Evolutionary conservation across 2,888 invertebrate species (phyloP).

Genomic region (Sipha maydis): DNA sequence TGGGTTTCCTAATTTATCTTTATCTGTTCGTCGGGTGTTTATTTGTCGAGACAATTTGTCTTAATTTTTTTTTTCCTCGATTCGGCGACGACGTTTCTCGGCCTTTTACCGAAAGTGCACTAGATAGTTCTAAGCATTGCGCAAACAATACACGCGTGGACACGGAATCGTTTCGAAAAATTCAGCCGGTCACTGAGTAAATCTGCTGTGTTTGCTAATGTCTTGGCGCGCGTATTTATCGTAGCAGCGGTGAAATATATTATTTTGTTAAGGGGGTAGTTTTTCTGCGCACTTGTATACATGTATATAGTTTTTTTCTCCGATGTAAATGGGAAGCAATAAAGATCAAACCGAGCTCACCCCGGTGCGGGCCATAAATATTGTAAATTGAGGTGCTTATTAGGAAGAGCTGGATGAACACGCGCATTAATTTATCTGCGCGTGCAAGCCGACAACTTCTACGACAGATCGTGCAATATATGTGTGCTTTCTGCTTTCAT

Average conservation of each 20-base stretch:
- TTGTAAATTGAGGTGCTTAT: conserved; percentile 57
- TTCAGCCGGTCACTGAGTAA: neutral
- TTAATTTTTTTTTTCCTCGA: too few species aligned
- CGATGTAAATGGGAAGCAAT: conserved; percentile 54
- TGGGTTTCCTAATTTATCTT: too few species aligned
- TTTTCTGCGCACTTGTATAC: neutral
- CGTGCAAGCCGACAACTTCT: neutral
- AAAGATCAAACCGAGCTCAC: conserved; percentile 41
- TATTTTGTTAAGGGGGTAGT: conserved; percentile 42
- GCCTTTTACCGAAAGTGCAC: too few species aligned
- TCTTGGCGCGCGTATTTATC: neutral
- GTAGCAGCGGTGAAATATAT: neutral
- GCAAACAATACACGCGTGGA: neutral
- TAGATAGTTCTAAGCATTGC: too few species aligned
- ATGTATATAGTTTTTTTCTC: neutral
- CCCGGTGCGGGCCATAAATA: conserved; percentile 42
- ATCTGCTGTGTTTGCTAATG: neutral
- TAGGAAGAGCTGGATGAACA: neutral
- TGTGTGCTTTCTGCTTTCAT: neutral
- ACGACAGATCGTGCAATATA: neutral
- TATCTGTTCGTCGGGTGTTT: too few species aligned
- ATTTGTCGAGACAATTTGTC: too few species aligned
- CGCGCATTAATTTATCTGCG: neutral
- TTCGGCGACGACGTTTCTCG: too few species aligned
- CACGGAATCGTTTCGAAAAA: neutral